These are phyloP conservation scores for Turritopsis dohrnii DNA, from an alignment of 30 jellyfish, hydroid and myxozoan species.

Conservation along the genomic window DNA sequence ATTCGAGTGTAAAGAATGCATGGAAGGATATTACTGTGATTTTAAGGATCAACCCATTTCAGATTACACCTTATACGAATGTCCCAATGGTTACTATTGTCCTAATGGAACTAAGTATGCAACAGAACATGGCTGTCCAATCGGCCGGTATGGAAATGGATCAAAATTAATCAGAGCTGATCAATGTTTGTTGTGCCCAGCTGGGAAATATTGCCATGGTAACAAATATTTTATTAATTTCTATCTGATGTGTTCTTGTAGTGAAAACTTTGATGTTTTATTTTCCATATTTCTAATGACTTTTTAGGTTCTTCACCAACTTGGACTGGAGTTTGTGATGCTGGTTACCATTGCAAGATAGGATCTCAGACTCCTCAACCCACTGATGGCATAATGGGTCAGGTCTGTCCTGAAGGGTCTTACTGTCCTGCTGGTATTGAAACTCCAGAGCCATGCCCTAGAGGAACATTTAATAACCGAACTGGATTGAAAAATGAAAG, in stretches of 20 bases:
- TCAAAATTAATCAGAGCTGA: conserved; percentile 49
- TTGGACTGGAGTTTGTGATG: conserved; percentile 66
- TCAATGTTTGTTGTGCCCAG: conserved; percentile 77
- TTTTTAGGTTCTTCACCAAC: conserved; percentile 76
- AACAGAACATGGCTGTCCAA: conserved; percentile 77
- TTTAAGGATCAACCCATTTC: conserved; percentile 48
- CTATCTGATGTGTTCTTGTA: not conserved
- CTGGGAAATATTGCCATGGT: conserved; percentile 93
- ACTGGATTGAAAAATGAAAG: conserved; percentile 53
- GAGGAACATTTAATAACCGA: conserved; percentile 73
- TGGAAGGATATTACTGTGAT: conserved; percentile 79
- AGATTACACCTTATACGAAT: conserved; percentile 43
- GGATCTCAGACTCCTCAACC: conserved; percentile 85
- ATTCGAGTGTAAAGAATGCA: conserved; percentile 59
- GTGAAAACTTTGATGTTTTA: not conserved
- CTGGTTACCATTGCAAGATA: conserved; percentile 75
- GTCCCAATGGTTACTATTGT: conserved; percentile 90
- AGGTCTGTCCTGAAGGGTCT: conserved; percentile 73
- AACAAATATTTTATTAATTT: not conserved
- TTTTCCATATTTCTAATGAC: too few species aligned
- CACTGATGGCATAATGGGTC: conserved; percentile 65
- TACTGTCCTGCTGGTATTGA: conserved; percentile 76
- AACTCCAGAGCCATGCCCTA: conserved; percentile 74
- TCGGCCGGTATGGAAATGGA: conserved; percentile 82
- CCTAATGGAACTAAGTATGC: conserved; percentile 88